Percentiles rank a stretch among this genome's conserved stretches.
Conservation (phyloP, 1,140 invertebrate species). For the Battus philenor region DNA sequence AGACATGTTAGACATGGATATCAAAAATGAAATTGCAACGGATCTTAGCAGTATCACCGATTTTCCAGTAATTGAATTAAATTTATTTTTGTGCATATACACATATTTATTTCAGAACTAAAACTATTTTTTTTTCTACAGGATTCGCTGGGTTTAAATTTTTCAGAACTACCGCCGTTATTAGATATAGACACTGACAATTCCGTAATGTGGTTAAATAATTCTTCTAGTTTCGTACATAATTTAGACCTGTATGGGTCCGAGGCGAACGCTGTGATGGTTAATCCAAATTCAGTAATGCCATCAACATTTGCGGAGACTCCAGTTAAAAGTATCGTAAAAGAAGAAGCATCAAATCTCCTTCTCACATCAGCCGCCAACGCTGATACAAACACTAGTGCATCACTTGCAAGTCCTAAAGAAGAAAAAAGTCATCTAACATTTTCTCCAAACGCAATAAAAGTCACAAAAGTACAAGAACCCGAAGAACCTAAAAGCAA, state of each 20-base stretch:
- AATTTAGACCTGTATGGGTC: slow-evolving; percentile 84
- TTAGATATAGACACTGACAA: slow-evolving; percentile 81
- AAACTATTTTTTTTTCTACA: slow-evolving; percentile 31
- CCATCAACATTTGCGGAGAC: slow-evolving; percentile 79
- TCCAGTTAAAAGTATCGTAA: slow-evolving; percentile 64
- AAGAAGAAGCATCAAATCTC: slow-evolving; percentile 69
- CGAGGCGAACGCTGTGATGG: slow-evolving; percentile 84
- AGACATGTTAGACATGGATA: slow-evolving; percentile 88
- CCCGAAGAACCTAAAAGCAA: slow-evolving; percentile 61
- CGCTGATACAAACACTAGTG: slow-evolving; percentile 51
- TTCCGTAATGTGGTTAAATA: slow-evolving; percentile 75
- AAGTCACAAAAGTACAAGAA: slow-evolving; percentile 73
- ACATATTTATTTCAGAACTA: slow-evolving; percentile 2
- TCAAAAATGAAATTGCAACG: slow-evolving; percentile 87
- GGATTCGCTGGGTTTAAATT: slow-evolving; percentile 76
- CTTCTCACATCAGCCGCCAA: slow-evolving; percentile 63
- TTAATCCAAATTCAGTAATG: slow-evolving; percentile 87
- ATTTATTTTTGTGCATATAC: too few relatives aligned
- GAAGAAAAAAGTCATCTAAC: slow-evolving; percentile 80
- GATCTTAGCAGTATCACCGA: slow-evolving; percentile 82
- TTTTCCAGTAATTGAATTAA: slow-evolving; percentile 73
- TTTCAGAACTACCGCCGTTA: slow-evolving; percentile 80
- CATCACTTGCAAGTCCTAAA: slow-evolving; percentile 66
- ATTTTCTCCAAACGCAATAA: slow-evolving; percentile 80
- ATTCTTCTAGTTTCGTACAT: slow-evolving; percentile 80